phyloP scores from a whole-genome alignment of 2,113 vertebrate genomes.

The Rhodinocichla rosea region DNA sequence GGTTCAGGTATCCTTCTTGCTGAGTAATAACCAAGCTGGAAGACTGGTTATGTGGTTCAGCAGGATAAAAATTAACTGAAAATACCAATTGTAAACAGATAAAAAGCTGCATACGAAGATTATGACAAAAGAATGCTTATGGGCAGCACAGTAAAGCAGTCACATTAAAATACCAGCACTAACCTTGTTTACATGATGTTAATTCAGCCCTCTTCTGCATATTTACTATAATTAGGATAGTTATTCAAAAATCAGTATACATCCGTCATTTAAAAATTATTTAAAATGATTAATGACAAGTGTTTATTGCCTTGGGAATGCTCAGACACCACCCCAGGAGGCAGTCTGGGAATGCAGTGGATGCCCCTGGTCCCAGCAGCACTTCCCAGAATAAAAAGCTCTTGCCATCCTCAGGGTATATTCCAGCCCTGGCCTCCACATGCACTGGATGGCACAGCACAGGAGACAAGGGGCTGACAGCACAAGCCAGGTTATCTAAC shows the following conservation, averaged over 20 bases:
- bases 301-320: neutral
- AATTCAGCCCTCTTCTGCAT: constrained; percentile 6
- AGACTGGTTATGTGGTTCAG: neutral
- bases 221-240: constrained; percentile 1
- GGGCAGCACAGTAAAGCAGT: neutral
- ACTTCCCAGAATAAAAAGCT: neutral
- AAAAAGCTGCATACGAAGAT: neutral
- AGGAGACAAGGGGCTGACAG: neutral
- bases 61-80: neutral
- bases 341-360: neutral
- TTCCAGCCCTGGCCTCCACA: neutral
- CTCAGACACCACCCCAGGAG: neutral
- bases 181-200: neutral
- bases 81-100: neutral
- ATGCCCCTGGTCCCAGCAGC: neutral
- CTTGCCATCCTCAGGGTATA: neutral
- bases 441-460: neutral
- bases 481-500: neutral
- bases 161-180: neutral
- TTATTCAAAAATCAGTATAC: neutral
- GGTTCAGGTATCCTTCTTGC: neutral
- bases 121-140: neutral
- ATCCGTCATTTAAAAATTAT: neutral
- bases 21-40: neutral
- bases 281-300: neutral